Percentiles rank a stretch among this genome's conserved stretches.
Conservation (phyloP, 1,140 invertebrate genomes). For the Cheumatopsyche charites region DNA sequence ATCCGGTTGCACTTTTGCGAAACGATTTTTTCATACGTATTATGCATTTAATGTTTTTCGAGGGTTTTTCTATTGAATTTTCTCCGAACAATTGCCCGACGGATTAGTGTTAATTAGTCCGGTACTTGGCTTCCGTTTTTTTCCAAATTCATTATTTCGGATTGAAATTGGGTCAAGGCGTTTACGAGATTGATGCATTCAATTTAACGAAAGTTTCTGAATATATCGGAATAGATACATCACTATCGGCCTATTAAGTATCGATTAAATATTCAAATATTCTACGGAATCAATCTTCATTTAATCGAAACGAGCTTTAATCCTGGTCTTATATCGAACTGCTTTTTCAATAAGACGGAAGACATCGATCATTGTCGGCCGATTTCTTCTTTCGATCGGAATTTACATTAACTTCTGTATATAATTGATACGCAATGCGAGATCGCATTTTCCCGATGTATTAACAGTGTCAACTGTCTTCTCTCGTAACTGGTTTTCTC, state of each 20-base stretch:
- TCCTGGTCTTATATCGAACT: too few relatives aligned
- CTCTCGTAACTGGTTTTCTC: constrained; percentile 10
- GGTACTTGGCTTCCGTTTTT: neutral
- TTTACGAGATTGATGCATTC: too few relatives aligned
- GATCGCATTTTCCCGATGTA: neutral
- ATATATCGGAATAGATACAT: too few relatives aligned
- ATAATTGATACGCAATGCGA: neutral
- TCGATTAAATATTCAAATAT: too few relatives aligned
- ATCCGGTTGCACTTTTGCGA: too few relatives aligned
- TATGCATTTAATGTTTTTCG: neutral
- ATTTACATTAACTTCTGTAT: constrained; percentile 2
- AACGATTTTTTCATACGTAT: neutral
- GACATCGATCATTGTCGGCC: neutral
- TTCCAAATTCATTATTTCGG: too few relatives aligned
- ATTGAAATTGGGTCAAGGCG: too few relatives aligned
- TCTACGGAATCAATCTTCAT: too few relatives aligned
- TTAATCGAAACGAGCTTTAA: too few relatives aligned
- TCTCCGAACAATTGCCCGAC: constrained; percentile 18
- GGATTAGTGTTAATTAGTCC: constrained; percentile 24
- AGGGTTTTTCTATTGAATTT: constrained; percentile 15
- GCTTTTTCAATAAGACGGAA: neutral
- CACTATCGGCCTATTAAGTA: too few relatives aligned
- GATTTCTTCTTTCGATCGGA: neutral
- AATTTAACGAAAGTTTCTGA: too few relatives aligned
- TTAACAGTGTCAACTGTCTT: constrained; percentile 15